Percentiles rank a stretch among this genome's conserved stretches.
Conservation (phyloP, 1,140 invertebrate species). For the Camponotus pennsylvanicus region DNA sequence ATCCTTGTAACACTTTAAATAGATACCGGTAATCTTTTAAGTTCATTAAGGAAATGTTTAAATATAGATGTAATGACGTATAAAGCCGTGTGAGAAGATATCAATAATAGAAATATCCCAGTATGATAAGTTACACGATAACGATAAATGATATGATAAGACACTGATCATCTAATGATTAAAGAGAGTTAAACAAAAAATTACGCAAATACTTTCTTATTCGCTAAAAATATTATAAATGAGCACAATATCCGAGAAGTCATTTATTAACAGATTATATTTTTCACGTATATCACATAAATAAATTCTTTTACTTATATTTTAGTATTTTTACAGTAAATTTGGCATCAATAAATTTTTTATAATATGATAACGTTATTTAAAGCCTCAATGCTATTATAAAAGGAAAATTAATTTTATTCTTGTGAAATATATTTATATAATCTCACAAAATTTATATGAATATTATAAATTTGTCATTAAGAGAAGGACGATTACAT, state of each 20-base stretch:
- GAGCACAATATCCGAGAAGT: background rate
- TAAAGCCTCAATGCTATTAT: background rate
- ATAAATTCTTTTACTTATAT: background rate
- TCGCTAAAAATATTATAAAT: constrained; percentile 20
- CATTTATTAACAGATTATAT: constrained; percentile 35
- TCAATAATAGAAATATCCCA: constrained; percentile 71
- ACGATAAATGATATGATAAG: constrained; percentile 67
- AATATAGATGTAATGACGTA: constrained; percentile 65
- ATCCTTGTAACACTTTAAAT: constrained; percentile 60
- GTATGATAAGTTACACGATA: constrained; percentile 67
- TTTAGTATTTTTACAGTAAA: background rate
- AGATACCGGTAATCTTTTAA: constrained; percentile 29
- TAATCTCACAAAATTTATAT: constrained; percentile 1
- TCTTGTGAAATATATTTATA: background rate
- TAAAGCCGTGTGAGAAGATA: constrained; percentile 35
- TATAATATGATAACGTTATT: background rate
- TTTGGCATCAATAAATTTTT: background rate
- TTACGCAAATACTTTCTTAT: constrained; percentile 44
- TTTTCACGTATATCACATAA: background rate
- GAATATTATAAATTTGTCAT: background rate
- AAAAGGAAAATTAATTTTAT: background rate
- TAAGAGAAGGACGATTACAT: constrained; percentile 6
- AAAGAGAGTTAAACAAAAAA: constrained; percentile 51
- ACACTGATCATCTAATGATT: constrained; percentile 59
- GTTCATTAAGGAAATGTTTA: constrained; percentile 68